Base-by-base conservation (phyloP, 1,140 invertebrate genomes). In the Drosophila lowei region DNA sequence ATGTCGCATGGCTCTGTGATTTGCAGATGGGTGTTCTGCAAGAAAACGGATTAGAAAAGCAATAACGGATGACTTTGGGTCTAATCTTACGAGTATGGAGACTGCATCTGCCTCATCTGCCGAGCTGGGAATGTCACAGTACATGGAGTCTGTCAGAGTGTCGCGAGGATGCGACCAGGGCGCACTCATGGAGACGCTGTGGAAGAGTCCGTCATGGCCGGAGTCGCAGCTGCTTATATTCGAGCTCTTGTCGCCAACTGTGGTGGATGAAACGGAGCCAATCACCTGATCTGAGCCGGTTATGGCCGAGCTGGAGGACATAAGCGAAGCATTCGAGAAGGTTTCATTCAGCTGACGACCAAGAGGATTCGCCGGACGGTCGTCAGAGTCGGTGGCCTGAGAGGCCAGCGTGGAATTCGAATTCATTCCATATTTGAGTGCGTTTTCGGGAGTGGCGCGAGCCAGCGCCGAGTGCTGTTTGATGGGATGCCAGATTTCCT, bases 401-500 rank as follows among this genome's bases (percentile, higher is more conserved):
- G 85, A 88, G 4, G 66, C 61, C 23, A 84, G 77, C 42, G 74
- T 80, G 15, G 76, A 84, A 73, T 80, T 79, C 60, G 78, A 78
- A 67, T 64, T 77, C 58, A 60, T 60, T 9, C 67, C 47, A 54
- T 81, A 85, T 55, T 81, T 85, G 6, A 89, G 28, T 9, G 84
- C 84, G 16, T 88, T 90, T 15, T 88, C 71, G 13, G 83, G 86
- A 0, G 74, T 90, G 15, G 81, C 72, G 6, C 68, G 64, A 0
- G 66, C 63, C 47, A 90, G n/a, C 0, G 62, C 55, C 5, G 66
- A 62, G 6, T 75, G 67, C 38, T 74, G 76, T 21, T 49, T 61
- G 5, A 94, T 90, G 5, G 94, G 94, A 76, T 95, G 94, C 94
- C 94, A 95, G 58, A 95, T 92, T 80, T 95, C 95, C 63, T 93